Evolutionary conservation across 2,113 vertebrate species (phyloP).

Genomic region (Conger conger): DNA sequence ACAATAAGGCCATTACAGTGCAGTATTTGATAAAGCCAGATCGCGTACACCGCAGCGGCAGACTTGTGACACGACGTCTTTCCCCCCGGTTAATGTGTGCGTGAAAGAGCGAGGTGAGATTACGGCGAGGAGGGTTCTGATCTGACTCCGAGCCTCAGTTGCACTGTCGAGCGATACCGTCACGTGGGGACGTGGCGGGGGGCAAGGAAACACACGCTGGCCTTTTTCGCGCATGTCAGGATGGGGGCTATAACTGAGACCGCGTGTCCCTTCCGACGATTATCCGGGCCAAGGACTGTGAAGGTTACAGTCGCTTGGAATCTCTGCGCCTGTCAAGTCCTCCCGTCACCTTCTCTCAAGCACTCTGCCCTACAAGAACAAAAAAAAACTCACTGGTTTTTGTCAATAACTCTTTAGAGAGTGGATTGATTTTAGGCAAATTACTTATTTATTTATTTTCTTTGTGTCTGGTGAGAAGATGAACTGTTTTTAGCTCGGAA

Average conservation of each 20-base stretch:
- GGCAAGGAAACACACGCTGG: neutral
- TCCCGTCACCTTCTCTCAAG: neutral
- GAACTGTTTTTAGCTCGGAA: conserved; percentile 18
- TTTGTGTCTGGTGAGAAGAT: neutral
- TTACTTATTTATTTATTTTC: neutral
- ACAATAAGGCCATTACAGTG: conserved; percentile 21
- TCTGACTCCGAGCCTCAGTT: conserved; percentile 4
- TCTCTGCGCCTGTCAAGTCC: neutral
- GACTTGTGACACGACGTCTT: conserved; percentile 34
- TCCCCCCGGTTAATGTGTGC: conserved; percentile 47
- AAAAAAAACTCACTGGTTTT: conserved; percentile 22
- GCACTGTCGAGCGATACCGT: neutral
- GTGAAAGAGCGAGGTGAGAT: conserved; percentile 35
- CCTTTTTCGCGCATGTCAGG: neutral
- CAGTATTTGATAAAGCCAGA: conserved; percentile 37
- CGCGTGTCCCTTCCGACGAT: neutral
- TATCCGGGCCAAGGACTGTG: conserved; percentile 30
- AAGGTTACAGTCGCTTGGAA: conserved; percentile 39
- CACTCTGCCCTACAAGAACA: conserved; percentile 1
- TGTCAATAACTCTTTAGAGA: conserved; percentile 43
- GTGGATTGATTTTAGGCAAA: conserved; percentile 36
- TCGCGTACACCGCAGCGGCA: conserved; percentile 18
- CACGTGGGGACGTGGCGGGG: neutral
- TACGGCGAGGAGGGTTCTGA: conserved; percentile 27
- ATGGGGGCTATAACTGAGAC: too few relatives aligned